A percentile compares a stretch with the other conserved stretches of the same genome.
Evolutionary conservation across 2,113 vertebrate genomes (phyloP).

Genomic region (Chascanopsetta lugubris): DNA sequence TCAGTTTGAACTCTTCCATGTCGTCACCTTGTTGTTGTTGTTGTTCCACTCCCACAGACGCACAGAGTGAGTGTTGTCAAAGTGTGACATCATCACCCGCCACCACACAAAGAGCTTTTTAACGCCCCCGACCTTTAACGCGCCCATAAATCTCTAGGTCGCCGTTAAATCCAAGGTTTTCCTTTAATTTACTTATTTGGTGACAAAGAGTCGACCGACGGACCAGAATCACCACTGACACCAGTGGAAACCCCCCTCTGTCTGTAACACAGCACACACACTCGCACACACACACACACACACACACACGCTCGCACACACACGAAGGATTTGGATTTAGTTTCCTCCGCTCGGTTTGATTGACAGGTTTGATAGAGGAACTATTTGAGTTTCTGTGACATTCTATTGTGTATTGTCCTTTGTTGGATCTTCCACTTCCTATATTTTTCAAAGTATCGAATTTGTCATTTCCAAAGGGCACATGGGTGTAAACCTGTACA

Average conservation of each 20-base stretch:
- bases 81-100: neutral
- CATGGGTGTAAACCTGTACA: too few species aligned
- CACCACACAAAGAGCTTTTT: slow-evolving; percentile 25
- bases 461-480: too few species aligned
- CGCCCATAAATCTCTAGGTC: slow-evolving; percentile 34
- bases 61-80: neutral
- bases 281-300: neutral
- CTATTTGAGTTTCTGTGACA: too few species aligned
- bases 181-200: slow-evolving; percentile 10
- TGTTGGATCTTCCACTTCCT: too few species aligned
- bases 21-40: neutral
- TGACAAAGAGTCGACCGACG: neutral
- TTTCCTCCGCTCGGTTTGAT: too few species aligned
- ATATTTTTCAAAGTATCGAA: too few species aligned
- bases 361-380: too few species aligned
- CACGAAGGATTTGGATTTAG: neutral
- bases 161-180: slow-evolving; percentile 30
- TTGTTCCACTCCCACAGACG: neutral
- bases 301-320: neutral
- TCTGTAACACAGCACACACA: neutral
- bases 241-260: slow-evolving; percentile 14
- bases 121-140: slow-evolving; percentile 4
- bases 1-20: neutral
- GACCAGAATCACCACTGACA: neutral
- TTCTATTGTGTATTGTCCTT: too few species aligned